A percentile compares a stretch with the other conserved stretches of the same genome.
phyloP scores from a whole-genome alignment of 2,888 invertebrate species.

The Formica aserva region DNA sequence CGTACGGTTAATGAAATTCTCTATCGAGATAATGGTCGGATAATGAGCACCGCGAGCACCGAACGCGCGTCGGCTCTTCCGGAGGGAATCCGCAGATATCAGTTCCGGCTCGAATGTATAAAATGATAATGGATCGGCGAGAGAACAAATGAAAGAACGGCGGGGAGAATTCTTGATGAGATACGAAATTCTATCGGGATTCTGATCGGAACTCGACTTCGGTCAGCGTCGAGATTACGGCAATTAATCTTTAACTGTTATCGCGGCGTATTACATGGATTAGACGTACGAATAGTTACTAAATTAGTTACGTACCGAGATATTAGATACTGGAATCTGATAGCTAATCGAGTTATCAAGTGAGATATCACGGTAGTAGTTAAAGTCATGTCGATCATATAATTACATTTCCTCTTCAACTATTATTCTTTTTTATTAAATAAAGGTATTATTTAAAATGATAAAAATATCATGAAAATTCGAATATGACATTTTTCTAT shows the following conservation, averaged over 20 bases:
- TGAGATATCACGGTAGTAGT: neutral
- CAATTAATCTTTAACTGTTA: neutral
- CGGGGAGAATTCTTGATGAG: neutral
- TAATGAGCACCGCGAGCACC: neutral
- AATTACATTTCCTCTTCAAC: neutral
- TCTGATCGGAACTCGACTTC: neutral
- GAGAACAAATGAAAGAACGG: neutral
- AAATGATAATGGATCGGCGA: neutral
- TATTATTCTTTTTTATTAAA: neutral
- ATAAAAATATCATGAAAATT: neutral
- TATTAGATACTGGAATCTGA: neutral
- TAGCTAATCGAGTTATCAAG: neutral
- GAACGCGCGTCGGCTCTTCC: conserved; percentile 5
- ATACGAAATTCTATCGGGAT: neutral
- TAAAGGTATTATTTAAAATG: neutral
- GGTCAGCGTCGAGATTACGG: neutral
- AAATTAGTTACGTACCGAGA: neutral
- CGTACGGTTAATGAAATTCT: conserved; percentile 57
- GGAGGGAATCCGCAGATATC: conserved; percentile 12
- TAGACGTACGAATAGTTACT: neutral
- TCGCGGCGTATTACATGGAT: neutral
- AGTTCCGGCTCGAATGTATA: neutral
- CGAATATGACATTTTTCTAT: neutral
- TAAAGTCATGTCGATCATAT: neutral
- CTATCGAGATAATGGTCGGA: conserved; percentile 35